Percentiles rank a stretch among this genome's conserved stretches.
phyloP scores from a whole-genome alignment of 2,113 vertebrate genomes.

The rat (Rattus norvegicus) region GRCr8 NC_086026.1:101246501-101247000 shows the following conservation, averaged over 20 bases:
- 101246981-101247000: not conserved
- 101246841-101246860: not conserved
- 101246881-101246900: not conserved
- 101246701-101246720: not conserved
- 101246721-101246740: not conserved
- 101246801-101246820: not conserved
- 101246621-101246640: not conserved
- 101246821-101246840: not conserved
- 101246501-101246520: not conserved
- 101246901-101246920: not conserved
- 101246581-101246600: not conserved
- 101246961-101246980: constrained; percentile 26
- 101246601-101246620: not conserved
- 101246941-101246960: not conserved
- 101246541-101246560: not conserved
- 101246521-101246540: not conserved
- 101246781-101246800: not conserved
- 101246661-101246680: not conserved
- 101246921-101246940: not conserved
- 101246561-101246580: not conserved
- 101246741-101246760: not conserved
- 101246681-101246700: not conserved
- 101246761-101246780: not conserved
- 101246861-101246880: not conserved
- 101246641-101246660: not conserved